Evolutionary conservation across 2,797 vertebrate species (phyloP).

Genomic region (Phalanger gymnotis): DNA sequence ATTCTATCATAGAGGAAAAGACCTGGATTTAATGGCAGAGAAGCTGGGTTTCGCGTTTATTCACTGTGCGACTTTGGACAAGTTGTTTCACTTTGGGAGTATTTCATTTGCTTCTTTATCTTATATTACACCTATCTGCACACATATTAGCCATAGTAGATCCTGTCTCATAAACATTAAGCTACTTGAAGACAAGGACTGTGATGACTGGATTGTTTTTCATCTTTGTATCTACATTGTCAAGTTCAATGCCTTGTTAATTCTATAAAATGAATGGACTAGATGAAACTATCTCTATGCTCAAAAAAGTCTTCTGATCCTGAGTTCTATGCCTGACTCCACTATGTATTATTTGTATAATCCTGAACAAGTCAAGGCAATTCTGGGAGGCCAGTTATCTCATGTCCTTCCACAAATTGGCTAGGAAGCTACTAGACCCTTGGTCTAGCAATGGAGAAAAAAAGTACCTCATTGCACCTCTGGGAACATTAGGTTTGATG

Average conservation of each 20-base stretch:
- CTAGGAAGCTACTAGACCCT: background rate
- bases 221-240: background rate
- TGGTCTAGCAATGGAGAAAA: background rate
- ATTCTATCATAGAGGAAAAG: background rate
- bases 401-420: background rate
- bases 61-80: background rate
- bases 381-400: background rate
- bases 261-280: background rate
- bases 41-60: background rate
- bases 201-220: background rate
- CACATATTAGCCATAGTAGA: background rate
- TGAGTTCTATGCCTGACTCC: background rate
- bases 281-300: background rate
- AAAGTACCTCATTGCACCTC: background rate
- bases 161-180: background rate
- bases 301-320: background rate
- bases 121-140: background rate
- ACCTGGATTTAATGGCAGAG: background rate
- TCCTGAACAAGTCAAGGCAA: background rate
- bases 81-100: background rate
- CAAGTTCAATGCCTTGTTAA: no score
- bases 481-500: background rate
- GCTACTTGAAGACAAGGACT: background rate
- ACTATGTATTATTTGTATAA: background rate
- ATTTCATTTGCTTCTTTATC: background rate